Base-by-base conservation (phyloP, 2,888 invertebrate genomes). In the Yponomeuta malinellus region DNA sequence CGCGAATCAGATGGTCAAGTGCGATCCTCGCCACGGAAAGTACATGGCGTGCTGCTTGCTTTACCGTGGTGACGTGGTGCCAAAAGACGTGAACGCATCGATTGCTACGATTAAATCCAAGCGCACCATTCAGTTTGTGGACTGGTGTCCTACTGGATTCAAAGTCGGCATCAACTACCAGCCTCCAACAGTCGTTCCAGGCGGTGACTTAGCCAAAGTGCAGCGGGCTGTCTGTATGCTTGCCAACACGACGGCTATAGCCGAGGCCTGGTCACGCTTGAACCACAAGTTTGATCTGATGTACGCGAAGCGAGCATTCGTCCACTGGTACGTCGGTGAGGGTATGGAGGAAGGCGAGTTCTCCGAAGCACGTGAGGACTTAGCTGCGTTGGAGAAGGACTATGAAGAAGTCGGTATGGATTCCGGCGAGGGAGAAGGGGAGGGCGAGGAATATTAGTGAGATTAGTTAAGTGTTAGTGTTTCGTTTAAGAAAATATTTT, bases 271-370 rank as follows among this genome's bases (percentile, higher is more conserved):
- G 97, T 96, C 96, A 71, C 95, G 98, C 78, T 94, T 98, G 73
- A 98, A 98, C 88, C 98, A 97, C 86, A 98, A 98, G 89, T 97
- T 98, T 84, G 98, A 98, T 86, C 93, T 98, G 78, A 98, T 98
- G 98, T 98, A 98, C 83, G 97, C 98, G 78, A 98, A 98, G 93
- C 95, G 98, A 77, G 98, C 98, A 31, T 98, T 98, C 86, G 98
- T 98, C 70, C 98, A 97, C 83, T 97, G 97, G 97, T 95, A 95
- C 79, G 95, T 95, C 68, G 95, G 95, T 75, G 94, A 94, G 85
- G 96, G 96, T 79, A 96, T 96, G 96, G 96, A 96, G 83, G 96
- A 96, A 83, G 96, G 96, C 70, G 95, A 97, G 86, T 97, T 97
- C 90, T 95, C 96, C 0, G 97, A 97, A 84, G 97, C 97, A 15